Conservation (phyloP, 2,113 vertebrate genomes). For the Himantopus leucocephalus region DNA sequence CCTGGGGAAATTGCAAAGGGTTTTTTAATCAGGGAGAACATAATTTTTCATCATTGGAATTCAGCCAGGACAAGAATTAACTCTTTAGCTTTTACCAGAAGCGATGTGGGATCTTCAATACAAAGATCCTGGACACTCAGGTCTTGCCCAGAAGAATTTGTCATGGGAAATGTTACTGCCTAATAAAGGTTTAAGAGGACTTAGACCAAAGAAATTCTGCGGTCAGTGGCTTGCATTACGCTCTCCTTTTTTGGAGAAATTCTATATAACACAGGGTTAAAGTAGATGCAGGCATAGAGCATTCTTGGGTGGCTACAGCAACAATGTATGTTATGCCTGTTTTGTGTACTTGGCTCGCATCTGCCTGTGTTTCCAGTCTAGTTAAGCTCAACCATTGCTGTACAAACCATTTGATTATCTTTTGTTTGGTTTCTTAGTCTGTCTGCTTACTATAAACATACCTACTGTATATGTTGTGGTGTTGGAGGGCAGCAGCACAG, state of each 20-base stretch:
- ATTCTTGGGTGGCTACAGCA: slow-evolving; percentile 9
- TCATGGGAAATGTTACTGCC: neutral
- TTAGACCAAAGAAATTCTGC: accelerated
- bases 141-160: neutral
- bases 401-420: slow-evolving; percentile 13
- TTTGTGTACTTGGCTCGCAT: neutral
- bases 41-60: neutral
- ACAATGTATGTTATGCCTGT: neutral
- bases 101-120: neutral
- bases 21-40: neutral
- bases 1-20: neutral
- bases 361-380: neutral
- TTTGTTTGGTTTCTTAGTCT: slow-evolving; percentile 37
- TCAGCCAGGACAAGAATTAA: neutral
- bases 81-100: neutral
- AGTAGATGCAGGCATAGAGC: neutral
- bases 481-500: slow-evolving; percentile 27
- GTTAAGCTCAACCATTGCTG: slow-evolving; percentile 20
- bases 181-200: neutral
- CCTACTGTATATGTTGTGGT: slow-evolving; percentile 50
- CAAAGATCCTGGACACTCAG: neutral
- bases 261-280: neutral
- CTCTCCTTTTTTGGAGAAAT: neutral
- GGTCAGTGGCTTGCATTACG: accelerated
- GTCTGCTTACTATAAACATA: slow-evolving; percentile 60